Base-by-base conservation (phyloP, 1,140 invertebrate species). In the Drosophila kurseongensis region DNA sequence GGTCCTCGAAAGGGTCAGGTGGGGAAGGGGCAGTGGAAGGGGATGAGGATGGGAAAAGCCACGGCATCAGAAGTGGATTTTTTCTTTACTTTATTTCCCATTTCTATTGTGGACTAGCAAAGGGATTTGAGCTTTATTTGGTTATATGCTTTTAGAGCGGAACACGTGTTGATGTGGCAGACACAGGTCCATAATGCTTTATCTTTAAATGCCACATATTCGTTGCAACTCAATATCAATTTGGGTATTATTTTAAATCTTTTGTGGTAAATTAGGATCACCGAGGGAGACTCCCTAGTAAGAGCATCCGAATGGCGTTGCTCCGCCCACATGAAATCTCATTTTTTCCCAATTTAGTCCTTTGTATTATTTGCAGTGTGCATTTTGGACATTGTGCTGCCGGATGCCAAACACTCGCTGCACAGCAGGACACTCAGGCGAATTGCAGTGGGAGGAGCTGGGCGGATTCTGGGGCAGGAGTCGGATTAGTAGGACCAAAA, bases 361-460 rank as follows among this genome's bases (percentile, higher is more conserved):
- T 60, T 63, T 75, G 61, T 55, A 60, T 77, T 85, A 63, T 80
- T 85, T 86, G 79, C 59, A 66, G 83, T 76, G 83, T 79, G 84
- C 75, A 83, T 82, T 86, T 88, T 86, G 83, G 75, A 83, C 80
- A 84, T 83, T 83, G 59, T 82, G 63, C 79, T 68, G 48, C 40
- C 23, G 47, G 44, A 71, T 63, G 55, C 69, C 80, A 71, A 83
- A 71, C 80, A 69, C 79, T 78, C 42, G 55, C 40, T 27, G 48
- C 67, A 36, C 67, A 45, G 75, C 71, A 78, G 78, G 83, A 85
- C 83, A 83, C 83, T 88, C 80, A 83, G 67, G 72, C 75, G 67
- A 59, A 88, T 88, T 88, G 83, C 84, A 83, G 32, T 69, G 58
- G 45, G 8, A 8, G 45, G 10, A 32, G 50, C 7, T 44, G 8